Conservation (phyloP, 2,888 invertebrate genomes). For the Creontiades dilutus region DNA sequence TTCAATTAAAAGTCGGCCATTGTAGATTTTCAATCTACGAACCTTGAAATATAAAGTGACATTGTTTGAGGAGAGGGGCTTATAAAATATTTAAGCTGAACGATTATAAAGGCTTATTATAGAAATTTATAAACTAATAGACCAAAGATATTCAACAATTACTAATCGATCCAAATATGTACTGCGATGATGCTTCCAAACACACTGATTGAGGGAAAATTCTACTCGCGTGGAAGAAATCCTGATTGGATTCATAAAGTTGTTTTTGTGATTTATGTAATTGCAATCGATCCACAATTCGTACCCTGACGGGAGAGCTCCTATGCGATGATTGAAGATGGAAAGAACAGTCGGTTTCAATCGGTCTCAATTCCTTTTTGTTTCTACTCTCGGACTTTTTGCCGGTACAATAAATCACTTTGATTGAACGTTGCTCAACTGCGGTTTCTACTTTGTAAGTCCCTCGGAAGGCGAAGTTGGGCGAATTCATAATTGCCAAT, state of each 20-base stretch:
- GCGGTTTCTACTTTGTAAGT: not conserved
- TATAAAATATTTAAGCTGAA: no score
- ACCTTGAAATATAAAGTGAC: no score
- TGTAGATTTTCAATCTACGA: no score
- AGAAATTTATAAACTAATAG: no score
- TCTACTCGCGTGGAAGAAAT: not conserved
- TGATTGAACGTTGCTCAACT: not conserved
- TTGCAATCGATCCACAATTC: not conserved
- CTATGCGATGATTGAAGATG: conserved; percentile 29
- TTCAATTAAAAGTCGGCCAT: no score
- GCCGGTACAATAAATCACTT: not conserved
- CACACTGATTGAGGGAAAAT: not conserved
- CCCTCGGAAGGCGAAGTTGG: not conserved
- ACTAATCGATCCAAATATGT: no score
- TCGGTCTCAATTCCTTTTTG: conserved; percentile 12
- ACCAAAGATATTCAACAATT: no score
- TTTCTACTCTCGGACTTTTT: not conserved
- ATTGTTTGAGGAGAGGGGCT: no score
- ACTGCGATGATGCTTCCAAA: not conserved
- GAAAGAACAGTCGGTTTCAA: not conserved
- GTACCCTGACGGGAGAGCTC: not conserved
- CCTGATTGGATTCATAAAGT: conserved; percentile 19
- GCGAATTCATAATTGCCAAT: no score
- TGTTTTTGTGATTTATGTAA: conserved; percentile 22
- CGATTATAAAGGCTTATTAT: no score